Conservation (phyloP, 92 coral and sea anemone genomes). For the Parazoanthus swiftii region DNA sequence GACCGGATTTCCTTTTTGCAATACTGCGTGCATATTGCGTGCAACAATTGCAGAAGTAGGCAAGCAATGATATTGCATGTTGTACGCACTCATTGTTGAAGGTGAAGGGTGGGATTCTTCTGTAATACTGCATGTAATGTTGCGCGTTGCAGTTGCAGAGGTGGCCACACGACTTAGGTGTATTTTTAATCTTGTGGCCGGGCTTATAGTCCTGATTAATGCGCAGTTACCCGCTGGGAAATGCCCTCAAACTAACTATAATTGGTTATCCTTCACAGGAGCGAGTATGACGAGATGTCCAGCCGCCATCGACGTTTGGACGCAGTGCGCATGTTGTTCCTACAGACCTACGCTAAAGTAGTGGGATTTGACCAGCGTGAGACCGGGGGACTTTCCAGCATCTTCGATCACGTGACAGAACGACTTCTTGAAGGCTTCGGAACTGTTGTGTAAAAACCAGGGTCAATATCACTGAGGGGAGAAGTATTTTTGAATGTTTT, state of each 20-base stretch:
- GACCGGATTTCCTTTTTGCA: too few species aligned
- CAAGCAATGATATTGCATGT: too few species aligned
- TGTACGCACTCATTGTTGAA: too few species aligned
- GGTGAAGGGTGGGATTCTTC: too few species aligned
- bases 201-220: too few species aligned
- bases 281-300: slow-evolving; percentile 60
- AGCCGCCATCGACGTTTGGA: slow-evolving; percentile 82
- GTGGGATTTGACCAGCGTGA: slow-evolving; percentile 68
- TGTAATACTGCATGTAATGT: too few species aligned
- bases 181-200: too few species aligned
- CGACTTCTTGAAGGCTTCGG: slow-evolving; percentile 82
- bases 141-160: too few species aligned
- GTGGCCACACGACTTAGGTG: too few species aligned
- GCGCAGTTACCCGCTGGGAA: background rate
- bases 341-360: slow-evolving; percentile 69
- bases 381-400: slow-evolving; percentile 70
- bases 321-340: slow-evolving; percentile 77
- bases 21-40: too few species aligned
- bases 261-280: slow-evolving; percentile 23
- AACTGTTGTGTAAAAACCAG: slow-evolving; percentile 59
- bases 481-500: slow-evolving; percentile 1
- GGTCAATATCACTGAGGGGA: background rate
- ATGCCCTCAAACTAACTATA: background rate
- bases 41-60: too few species aligned
- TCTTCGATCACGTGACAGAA: slow-evolving; percentile 90